These are phyloP conservation scores for Alcedo atthis DNA, from an alignment of 2,797 vertebrate genomes.

Conservation along the genomic window DNA sequence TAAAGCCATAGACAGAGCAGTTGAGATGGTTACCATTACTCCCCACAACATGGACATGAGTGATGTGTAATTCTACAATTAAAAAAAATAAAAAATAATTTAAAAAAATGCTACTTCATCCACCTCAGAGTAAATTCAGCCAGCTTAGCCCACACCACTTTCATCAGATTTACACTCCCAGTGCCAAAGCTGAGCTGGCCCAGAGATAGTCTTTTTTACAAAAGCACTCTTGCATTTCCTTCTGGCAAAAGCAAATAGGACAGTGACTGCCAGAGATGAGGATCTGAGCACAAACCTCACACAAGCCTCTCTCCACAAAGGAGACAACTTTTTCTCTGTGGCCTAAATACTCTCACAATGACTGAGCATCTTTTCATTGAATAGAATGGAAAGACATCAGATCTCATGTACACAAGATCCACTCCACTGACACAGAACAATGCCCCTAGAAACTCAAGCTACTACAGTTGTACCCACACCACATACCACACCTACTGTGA, in stretches of 20 bases:
- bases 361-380: neutral
- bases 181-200: neutral
- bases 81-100: neutral
- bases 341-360: neutral
- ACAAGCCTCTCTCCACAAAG: neutral
- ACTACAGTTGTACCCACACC: neutral
- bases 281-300: neutral
- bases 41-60: neutral
- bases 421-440: neutral
- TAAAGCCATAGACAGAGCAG: neutral
- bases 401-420: neutral
- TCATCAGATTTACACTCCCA: neutral
- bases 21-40: neutral
- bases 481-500: neutral
- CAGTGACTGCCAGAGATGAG: neutral
- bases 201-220: neutral
- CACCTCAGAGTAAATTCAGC: neutral
- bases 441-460: neutral
- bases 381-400: neutral
- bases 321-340: neutral
- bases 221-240: neutral
- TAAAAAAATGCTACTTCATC: neutral
- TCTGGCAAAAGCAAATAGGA: slow-evolving; percentile 1
- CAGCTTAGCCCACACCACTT: neutral
- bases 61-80: neutral